Conservation (phyloP, 1,140 invertebrate genomes). For the Drosophila biarmipes region DNA sequence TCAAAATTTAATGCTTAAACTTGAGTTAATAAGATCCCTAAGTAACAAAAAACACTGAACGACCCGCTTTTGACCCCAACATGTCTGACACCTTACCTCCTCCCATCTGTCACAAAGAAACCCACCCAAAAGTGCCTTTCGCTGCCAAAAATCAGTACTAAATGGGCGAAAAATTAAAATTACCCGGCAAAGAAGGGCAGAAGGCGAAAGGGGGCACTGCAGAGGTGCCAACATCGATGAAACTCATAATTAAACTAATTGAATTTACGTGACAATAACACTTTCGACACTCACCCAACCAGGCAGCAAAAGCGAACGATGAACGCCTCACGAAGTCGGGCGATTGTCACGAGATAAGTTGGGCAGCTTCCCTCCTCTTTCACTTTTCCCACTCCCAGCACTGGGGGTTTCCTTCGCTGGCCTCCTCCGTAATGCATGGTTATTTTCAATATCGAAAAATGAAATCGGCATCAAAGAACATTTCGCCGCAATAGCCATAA, state of each 20-base stretch:
- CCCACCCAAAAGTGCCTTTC: slow-evolving; percentile 22
- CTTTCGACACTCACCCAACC: slow-evolving; percentile 53
- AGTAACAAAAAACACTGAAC: not conserved
- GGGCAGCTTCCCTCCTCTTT: not conserved
- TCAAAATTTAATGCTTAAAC: not conserved
- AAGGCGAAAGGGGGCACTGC: slow-evolving; percentile 1
- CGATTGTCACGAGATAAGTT: slow-evolving; percentile 76
- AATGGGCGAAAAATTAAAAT: slow-evolving; percentile 23
- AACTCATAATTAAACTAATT: slow-evolving; percentile 81
- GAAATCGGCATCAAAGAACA: slow-evolving; percentile 82
- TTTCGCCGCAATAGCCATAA: slow-evolving; percentile 59
- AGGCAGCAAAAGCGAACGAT: slow-evolving; percentile 3
- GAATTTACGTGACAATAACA: slow-evolving; percentile 83
- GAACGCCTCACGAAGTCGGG: slow-evolving; percentile 26
- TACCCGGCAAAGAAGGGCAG: not conserved
- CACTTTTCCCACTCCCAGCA: slow-evolving; percentile 8
- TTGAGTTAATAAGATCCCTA: not conserved
- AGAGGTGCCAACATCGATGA: slow-evolving; percentile 76
- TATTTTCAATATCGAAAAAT: slow-evolving; percentile 83
- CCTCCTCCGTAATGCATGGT: slow-evolving; percentile 68
- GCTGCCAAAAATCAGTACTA: slow-evolving; percentile 25
- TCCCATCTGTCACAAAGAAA: not conserved
- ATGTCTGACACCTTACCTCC: slow-evolving; percentile 10
- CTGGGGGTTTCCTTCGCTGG: slow-evolving; percentile 11
- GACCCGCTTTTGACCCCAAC: not conserved